These are phyloP conservation scores for Clarias fuscus DNA, from an alignment of 2,797 vertebrate genomes.

Conservation along the genomic window DNA sequence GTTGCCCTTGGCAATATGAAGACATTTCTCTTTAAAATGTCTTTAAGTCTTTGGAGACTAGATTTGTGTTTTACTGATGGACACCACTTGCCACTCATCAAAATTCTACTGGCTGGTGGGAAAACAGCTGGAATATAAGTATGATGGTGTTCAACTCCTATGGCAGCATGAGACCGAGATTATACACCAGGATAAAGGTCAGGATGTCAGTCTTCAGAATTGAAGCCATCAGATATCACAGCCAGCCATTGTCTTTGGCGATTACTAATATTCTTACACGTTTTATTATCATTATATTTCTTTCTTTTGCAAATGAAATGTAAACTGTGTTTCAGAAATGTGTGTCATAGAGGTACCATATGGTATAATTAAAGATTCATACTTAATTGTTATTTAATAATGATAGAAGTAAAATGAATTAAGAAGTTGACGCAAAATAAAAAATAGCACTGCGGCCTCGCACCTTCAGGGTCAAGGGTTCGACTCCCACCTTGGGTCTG, in stretches of 20 bases:
- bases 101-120: not conserved
- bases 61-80: not conserved
- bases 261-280: not conserved
- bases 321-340: not conserved
- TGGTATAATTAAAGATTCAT: not conserved
- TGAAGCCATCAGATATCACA: not conserved
- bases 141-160: not conserved
- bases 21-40: not conserved
- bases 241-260: not conserved
- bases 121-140: not conserved
- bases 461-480: not conserved
- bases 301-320: too few species aligned
- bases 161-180: not conserved
- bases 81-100: not conserved
- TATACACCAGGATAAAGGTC: not conserved
- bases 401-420: not conserved
- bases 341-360: too few species aligned
- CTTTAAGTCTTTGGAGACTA: not conserved
- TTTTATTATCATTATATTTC: too few species aligned
- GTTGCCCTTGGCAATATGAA: slow-evolving; percentile 1
- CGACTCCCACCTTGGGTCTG: too few species aligned
- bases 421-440: not conserved
- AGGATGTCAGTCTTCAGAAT: not conserved
- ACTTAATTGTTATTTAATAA: not conserved
- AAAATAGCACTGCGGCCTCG: not conserved